These are phyloP conservation scores for Eulemur macaco DNA, from an alignment of 2,113 vertebrate species.

Conservation along the genomic window DNA sequence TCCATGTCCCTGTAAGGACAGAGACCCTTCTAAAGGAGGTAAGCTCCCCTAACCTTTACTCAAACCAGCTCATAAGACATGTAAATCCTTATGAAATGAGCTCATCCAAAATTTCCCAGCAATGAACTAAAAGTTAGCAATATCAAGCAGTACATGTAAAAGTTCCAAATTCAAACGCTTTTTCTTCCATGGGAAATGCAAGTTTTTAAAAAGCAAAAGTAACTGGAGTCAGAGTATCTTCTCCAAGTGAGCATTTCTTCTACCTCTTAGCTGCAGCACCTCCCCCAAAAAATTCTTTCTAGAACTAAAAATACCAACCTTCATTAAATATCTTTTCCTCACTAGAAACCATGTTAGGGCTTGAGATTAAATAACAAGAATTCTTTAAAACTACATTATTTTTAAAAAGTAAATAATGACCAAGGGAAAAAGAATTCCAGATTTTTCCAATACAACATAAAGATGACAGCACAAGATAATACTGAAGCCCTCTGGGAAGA, in stretches of 20 bases:
- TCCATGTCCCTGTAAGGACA: not conserved
- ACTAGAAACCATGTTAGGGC: conserved; percentile 51
- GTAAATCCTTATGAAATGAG: not conserved
- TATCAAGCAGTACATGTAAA: not conserved
- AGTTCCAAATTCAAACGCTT: not conserved
- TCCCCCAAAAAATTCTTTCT: not conserved
- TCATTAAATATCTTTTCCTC: conserved; percentile 33
- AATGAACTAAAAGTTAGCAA: conserved; percentile 29
- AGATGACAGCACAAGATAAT: not conserved
- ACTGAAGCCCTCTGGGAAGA: not conserved
- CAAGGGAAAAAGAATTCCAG: conserved; percentile 25
- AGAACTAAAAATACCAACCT: conserved; percentile 62
- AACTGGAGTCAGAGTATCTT: not conserved
- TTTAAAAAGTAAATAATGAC: conserved; percentile 43
- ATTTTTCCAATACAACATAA: conserved; percentile 44
- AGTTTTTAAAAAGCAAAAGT: not conserved
- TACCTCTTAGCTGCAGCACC: not conserved
- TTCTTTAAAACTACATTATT: conserved; percentile 52
- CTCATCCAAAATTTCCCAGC: conserved; percentile 44
- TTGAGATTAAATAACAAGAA: conserved; percentile 49
- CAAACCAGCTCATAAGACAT: not conserved
- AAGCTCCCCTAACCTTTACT: not conserved
- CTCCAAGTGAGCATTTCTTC: not conserved
- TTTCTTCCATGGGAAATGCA: not conserved
- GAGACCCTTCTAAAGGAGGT: not conserved